Conservation (phyloP, 37 sponge, comb jelly and placozoan species). For the Crambe crambe region DNA sequence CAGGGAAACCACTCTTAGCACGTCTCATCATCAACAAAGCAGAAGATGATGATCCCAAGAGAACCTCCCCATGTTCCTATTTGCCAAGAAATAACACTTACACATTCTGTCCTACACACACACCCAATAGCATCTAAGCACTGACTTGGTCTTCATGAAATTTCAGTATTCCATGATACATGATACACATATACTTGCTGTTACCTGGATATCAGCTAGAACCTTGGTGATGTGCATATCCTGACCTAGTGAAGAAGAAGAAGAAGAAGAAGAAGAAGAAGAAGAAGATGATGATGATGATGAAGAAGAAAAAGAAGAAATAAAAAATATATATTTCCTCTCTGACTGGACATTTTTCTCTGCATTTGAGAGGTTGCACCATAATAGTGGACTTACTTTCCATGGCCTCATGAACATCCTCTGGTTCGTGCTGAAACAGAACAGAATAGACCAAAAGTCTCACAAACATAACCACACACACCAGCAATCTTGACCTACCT, state of each 20-base stretch:
- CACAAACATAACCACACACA: neutral
- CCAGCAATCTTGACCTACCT: neutral
- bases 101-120: too few relatives aligned
- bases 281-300: too few relatives aligned
- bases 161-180: neutral
- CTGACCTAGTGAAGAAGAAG: constrained; percentile 21
- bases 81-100: too few relatives aligned
- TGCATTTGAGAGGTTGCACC: neutral
- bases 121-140: too few relatives aligned
- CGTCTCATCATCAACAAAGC: neutral
- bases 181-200: neutral
- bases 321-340: too few relatives aligned
- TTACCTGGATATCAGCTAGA: constrained; percentile 52
- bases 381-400: constrained; percentile 36
- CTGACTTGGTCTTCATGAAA: too few relatives aligned
- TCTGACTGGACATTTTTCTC: too few relatives aligned
- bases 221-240: constrained; percentile 63
- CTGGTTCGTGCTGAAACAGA: neutral
- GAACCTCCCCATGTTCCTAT: too few relatives aligned
- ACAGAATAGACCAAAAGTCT: neutral
- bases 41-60: neutral
- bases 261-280: neutral
- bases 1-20: constrained; percentile 53
- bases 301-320: too few relatives aligned
- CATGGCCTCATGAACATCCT: constrained; percentile 31